Evolutionary conservation across 2,797 vertebrate genomes (phyloP), one percentile per base, ranked within the genome.

Genomic region (Girardinus metallicus): DNA sequence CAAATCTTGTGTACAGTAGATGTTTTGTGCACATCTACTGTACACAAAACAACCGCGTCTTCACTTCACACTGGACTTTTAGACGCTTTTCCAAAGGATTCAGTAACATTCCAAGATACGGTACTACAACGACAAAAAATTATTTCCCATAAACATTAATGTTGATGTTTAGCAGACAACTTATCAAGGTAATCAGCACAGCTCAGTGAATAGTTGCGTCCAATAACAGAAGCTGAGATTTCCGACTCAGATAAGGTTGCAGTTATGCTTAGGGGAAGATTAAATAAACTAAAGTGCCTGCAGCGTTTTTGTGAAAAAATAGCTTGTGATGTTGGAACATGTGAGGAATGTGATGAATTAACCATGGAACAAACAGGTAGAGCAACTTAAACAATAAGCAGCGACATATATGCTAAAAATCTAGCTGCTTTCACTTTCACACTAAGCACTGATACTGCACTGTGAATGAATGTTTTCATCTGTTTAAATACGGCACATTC

Each of bases 391-490:
- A 79, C 76, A 49, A 46, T 16, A 39, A 66, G 44, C 6, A 34
- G 9, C 8, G 18, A 18, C 5, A 8, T 44, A 53, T 4, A 18
- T 0, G 21, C 36, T 36, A 15, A 82, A 71, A 36, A 29, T 43
- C 0, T 1, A 70, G 43, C 66, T 60, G 18, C 51, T 31, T 2
- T 77, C 47, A 60, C 23, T 43, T 11, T 74, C 57, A 47, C 6
- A 62, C 39, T 2, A 39, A 6, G 79, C 73, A 85, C 84, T 73
- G 78, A 86, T 72, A 18, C 41, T 36, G 70, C n/a, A 13, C 21
- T 9, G n/a, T 39, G 51, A 75, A 36, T 23, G 34, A 57, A 9
- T 41, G 21, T 71, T 16, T 12, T 74, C 39, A 8, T 49, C 62
- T 77, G 76, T 78, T 72, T 73, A 43, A 53, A 39, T 72, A n/a